phyloP scores from a whole-genome alignment of 2,888 invertebrate genomes.

The Coremacera marginata region DNA sequence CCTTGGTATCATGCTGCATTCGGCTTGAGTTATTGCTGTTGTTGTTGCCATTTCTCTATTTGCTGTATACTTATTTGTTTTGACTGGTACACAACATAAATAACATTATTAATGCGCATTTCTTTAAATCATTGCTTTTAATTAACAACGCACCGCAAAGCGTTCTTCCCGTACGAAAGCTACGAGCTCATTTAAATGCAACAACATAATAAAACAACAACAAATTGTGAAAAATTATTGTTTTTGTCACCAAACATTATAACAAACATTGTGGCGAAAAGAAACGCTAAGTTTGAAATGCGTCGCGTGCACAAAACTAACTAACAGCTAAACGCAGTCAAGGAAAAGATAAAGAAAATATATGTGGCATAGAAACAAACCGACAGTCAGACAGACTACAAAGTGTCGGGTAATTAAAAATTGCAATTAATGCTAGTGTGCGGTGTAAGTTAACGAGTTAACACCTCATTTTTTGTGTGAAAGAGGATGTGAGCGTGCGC shows the following conservation, averaged over 20 bases:
- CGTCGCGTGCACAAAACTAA: no score
- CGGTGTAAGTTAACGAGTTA: slow-evolving; percentile 12
- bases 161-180: no score
- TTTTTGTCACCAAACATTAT: no score
- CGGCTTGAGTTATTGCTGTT: slow-evolving; percentile 16
- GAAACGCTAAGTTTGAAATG: no score
- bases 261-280: no score
- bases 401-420: neutral
- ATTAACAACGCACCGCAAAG: no score
- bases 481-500: neutral
- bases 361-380: neutral
- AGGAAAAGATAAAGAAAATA: no score
- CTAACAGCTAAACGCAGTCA: no score
- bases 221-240: no score
- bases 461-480: neutral
- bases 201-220: no score
- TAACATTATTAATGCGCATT: slow-evolving; percentile 40
- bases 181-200: no score
- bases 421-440: neutral
- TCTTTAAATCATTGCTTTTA: slow-evolving; percentile 8
- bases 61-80: slow-evolving; percentile 44
- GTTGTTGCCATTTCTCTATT: slow-evolving; percentile 37
- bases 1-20: neutral
- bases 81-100: slow-evolving; percentile 47
- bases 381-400: neutral